A percentile compares a stretch with the other conserved stretches of the same genome.
These are phyloP conservation scores for Crepidodera aurea DNA, from an alignment of 2,888 invertebrate species.

Conservation along the genomic window DNA sequence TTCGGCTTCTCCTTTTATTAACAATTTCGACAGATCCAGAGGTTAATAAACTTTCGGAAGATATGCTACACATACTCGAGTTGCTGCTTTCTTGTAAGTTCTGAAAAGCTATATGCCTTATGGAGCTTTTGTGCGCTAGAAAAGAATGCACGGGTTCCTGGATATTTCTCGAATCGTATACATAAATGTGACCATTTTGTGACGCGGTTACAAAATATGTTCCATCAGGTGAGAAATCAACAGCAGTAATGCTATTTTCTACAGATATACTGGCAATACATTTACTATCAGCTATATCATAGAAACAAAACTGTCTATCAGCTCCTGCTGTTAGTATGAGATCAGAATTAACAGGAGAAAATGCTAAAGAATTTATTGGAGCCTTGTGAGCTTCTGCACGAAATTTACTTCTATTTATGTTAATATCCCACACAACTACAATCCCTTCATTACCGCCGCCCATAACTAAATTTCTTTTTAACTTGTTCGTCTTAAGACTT, in stretches of 20 bases:
- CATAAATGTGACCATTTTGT: constrained; percentile 64
- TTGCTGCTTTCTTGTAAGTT: constrained; percentile 18
- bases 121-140: constrained; percentile 64
- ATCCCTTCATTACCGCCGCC: constrained; percentile 58
- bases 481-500: constrained; percentile 52
- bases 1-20: constrained; percentile 26
- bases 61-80: constrained; percentile 25
- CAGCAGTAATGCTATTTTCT: constrained; percentile 53
- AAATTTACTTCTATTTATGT: constrained; percentile 51
- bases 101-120: constrained; percentile 64
- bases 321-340: constrained; percentile 66
- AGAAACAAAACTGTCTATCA: constrained; percentile 67
- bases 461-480: constrained; percentile 53
- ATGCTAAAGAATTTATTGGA: constrained; percentile 67
- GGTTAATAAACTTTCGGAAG: constrained; percentile 11
- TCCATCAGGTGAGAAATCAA: constrained; percentile 57
- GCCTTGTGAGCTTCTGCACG: constrained; percentile 63
- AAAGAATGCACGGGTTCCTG: constrained; percentile 62
- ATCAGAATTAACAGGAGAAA: constrained; percentile 66
- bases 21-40: constrained; percentile 15
- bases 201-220: constrained; percentile 66
- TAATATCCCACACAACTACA: constrained; percentile 58
- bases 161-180: constrained; percentile 67
- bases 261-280: constrained; percentile 54
- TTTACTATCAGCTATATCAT: constrained; percentile 63